These are phyloP conservation scores for Trachymyrmex septentrionalis DNA, from an alignment of 1,140 invertebrate genomes.

Conservation along the genomic window DNA sequence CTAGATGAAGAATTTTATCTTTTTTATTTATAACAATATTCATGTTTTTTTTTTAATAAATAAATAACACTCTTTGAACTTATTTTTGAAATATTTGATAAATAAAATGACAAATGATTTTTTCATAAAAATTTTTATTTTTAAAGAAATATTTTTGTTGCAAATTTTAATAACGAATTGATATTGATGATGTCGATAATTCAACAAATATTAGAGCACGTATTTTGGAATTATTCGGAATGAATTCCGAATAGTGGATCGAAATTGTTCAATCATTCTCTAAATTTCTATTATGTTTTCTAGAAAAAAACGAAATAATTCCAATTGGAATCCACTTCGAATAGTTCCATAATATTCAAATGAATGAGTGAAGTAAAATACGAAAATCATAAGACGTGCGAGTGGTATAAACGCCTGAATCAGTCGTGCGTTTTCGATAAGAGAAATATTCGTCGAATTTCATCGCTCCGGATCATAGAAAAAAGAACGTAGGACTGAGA, in stretches of 20 bases:
- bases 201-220: not conserved
- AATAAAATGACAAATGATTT: slow-evolving; percentile 11
- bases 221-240: too few species aligned
- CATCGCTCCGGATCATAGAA: not conserved
- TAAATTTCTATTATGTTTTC: too few species aligned
- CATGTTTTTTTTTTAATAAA: not conserved
- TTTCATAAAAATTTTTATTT: not conserved
- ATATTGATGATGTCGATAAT: not conserved
- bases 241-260: too few species aligned
- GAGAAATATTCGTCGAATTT: slow-evolving; percentile 57
- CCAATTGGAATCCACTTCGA: too few species aligned
- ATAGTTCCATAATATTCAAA: too few species aligned
- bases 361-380: too few species aligned
- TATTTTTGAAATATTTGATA: not conserved
- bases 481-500: not conserved
- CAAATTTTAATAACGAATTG: not conserved
- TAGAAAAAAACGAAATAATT: too few species aligned
- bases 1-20: not conserved
- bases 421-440: slow-evolving; percentile 43
- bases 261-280: too few species aligned
- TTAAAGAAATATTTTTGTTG: not conserved
- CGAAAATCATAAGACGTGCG: not conserved
- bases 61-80: not conserved
- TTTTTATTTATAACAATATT: slow-evolving; percentile 2
- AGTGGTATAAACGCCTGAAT: slow-evolving; percentile 19